phyloP scores from a whole-genome alignment of 23 tunicate genomes.

The Trididemnum miniatum region DNA sequence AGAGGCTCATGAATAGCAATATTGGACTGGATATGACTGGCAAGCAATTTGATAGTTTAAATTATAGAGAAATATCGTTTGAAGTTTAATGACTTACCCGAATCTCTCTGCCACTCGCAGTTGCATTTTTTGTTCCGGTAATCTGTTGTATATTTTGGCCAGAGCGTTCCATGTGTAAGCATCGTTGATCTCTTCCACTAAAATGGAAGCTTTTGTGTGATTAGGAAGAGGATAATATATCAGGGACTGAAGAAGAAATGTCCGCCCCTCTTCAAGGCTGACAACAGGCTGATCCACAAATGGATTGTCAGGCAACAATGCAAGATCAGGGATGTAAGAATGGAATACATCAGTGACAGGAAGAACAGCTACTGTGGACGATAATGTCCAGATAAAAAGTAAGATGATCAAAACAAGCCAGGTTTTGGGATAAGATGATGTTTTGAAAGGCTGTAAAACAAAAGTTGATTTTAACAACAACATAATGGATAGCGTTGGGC shows the following conservation, averaged over 20 bases:
- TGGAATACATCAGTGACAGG: slow-evolving; percentile 7
- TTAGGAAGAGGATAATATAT: slow-evolving; percentile 3
- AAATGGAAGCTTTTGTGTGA: background rate
- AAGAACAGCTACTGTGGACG: background rate
- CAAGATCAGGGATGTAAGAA: slow-evolving; percentile 8
- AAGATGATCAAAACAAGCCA: background rate
- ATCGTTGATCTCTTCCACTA: background rate
- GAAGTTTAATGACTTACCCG: slow-evolving; percentile 7
- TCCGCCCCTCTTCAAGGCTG: background rate
- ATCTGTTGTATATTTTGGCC: background rate
- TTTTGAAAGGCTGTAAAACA: slow-evolving; percentile 14
- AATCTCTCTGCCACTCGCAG: background rate
- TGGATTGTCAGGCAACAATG: slow-evolving; percentile 23
- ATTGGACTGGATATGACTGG: too few relatives aligned
- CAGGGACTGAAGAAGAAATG: background rate
- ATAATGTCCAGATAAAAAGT: background rate
- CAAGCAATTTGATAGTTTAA: too few relatives aligned
- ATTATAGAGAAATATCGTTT: too few relatives aligned
- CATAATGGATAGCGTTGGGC: too few relatives aligned
- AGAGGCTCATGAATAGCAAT: too few relatives aligned
- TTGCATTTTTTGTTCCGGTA: background rate
- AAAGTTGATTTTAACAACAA: background rate
- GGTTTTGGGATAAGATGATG: background rate
- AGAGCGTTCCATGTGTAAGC: slow-evolving; percentile 9
- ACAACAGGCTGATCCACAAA: slow-evolving; percentile 13